A percentile compares a stretch with the other conserved stretches of the same genome.
These are phyloP conservation scores for Cyprinodon tularosa DNA, from an alignment of 2,113 vertebrate species.

Conservation along the genomic window DNA sequence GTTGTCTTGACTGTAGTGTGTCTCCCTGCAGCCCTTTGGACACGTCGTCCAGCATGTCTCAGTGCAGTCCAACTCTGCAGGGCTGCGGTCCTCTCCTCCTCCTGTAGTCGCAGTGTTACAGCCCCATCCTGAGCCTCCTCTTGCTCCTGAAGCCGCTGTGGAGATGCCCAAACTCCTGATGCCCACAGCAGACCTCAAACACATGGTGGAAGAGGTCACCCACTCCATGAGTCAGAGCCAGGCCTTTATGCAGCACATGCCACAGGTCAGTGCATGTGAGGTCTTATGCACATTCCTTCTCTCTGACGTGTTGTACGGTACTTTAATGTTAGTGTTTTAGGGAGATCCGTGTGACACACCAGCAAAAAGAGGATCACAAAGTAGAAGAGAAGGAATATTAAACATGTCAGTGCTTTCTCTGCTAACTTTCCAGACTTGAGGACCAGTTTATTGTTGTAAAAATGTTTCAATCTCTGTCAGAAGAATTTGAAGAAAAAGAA, in stretches of 20 bases:
- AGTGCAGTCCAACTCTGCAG: constrained; percentile 42
- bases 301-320: no score
- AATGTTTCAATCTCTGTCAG: no score
- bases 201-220: constrained; percentile 61
- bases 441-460: no score
- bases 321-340: background rate
- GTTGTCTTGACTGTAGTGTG: background rate
- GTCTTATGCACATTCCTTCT: background rate
- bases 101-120: constrained; percentile 67
- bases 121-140: constrained; percentile 52
- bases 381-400: background rate
- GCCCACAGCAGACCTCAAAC: constrained; percentile 61
- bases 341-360: background rate
- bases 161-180: constrained; percentile 66
- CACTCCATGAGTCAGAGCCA: constrained; percentile 66
- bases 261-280: constrained; percentile 65
- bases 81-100: constrained; percentile 59
- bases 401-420: background rate
- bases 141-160: constrained; percentile 39
- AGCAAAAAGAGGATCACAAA: background rate
- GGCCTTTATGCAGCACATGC: constrained; percentile 73
- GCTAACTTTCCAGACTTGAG: no score
- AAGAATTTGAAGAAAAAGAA: no score
- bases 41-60: constrained; percentile 65
- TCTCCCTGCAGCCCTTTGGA: constrained; percentile 56